These are phyloP conservation scores for Abscondita cerata DNA, from an alignment of 2,888 invertebrate genomes.

Conservation along the genomic window DNA sequence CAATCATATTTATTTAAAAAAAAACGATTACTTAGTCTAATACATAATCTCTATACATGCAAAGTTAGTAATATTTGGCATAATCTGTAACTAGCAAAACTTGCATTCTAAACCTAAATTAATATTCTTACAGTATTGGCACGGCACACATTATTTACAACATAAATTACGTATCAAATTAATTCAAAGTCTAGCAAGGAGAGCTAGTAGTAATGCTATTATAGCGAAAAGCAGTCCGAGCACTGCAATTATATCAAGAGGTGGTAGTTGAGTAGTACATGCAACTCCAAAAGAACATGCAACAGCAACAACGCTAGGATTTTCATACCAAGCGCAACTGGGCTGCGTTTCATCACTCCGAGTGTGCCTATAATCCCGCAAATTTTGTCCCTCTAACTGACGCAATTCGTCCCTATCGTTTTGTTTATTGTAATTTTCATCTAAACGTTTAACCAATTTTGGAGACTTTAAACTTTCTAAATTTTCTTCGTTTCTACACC, in stretches of 20 bases:
- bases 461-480: constrained; percentile 52
- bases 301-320: constrained; percentile 72
- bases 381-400: constrained; percentile 7
- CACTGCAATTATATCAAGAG: constrained; percentile 76
- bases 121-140: constrained; percentile 24
- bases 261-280: constrained; percentile 73
- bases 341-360: constrained; percentile 30
- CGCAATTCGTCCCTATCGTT: background rate
- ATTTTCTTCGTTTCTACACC: constrained; percentile 8
- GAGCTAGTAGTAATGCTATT: constrained; percentile 73
- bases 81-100: constrained; percentile 26
- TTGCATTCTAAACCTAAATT: constrained; percentile 15
- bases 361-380: constrained; percentile 42
- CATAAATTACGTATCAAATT: constrained; percentile 23
- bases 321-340: constrained; percentile 62
- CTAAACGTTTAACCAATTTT: constrained; percentile 50
- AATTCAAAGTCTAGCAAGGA: constrained; percentile 60
- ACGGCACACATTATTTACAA: constrained; percentile 26
- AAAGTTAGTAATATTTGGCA: constrained; percentile 32
- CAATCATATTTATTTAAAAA: constrained; percentile 26
- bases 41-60: constrained; percentile 25
- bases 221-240: constrained; percentile 78
- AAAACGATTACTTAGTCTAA: constrained; percentile 26
- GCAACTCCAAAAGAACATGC: constrained; percentile 79
- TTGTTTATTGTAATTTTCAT: constrained; percentile 6